Conservation (phyloP, 2,113 vertebrate species). For the western clawed frog (Xenopus tropicalis) region DNA sequence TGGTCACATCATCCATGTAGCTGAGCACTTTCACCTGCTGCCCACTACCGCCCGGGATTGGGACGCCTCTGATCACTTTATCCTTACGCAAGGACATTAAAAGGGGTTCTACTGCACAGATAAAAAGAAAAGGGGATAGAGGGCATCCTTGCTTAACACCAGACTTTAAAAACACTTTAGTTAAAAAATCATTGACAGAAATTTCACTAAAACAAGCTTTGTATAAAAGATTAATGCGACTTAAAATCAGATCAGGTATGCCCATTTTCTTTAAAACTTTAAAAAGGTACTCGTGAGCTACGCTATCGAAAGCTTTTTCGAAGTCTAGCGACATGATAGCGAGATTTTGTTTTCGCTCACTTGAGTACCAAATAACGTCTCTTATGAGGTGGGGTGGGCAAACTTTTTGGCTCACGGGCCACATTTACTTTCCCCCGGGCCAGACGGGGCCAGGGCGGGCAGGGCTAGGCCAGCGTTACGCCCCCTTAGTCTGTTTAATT, state of each 20-base stretch:
- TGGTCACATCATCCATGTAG: neutral
- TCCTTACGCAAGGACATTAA: neutral
- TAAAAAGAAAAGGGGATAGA: neutral
- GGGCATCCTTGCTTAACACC: neutral
- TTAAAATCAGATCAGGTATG: neutral
- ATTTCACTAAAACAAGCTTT: neutral
- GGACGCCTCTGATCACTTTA: neutral
- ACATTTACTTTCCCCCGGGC: too few relatives aligned
- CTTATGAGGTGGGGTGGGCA: too few relatives aligned
- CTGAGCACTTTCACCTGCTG: neutral
- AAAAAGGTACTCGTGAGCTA: neutral
- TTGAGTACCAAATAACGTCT: neutral
- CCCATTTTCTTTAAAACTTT: neutral
- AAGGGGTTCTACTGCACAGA: neutral
- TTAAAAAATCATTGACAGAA: neutral
- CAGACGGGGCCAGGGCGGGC: too few relatives aligned
- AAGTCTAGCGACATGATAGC: neutral
- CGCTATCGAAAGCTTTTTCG: neutral
- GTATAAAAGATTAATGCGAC: neutral
- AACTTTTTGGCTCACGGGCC: too few relatives aligned
- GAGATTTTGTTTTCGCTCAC: neutral
- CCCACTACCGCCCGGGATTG: neutral
- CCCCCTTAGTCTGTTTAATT: too few relatives aligned
- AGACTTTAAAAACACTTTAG: neutral
- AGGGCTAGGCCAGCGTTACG: too few relatives aligned